A percentile compares a stretch with the other conserved stretches of the same genome.
Evolutionary conservation across 2,888 invertebrate genomes (phyloP).

Genomic region (Agonopterix subpropinquella): DNA sequence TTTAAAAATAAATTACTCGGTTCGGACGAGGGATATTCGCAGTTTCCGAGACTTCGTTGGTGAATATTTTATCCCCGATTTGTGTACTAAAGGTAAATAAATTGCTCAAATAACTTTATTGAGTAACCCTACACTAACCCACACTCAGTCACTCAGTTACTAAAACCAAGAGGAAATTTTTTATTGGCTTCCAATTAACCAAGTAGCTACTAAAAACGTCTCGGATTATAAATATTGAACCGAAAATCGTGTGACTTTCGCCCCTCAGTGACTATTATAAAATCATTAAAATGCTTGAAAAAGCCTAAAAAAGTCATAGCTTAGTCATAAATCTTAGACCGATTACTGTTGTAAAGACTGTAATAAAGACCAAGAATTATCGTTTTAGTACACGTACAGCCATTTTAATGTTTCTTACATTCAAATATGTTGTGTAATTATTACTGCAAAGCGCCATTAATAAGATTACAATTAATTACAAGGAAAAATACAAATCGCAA

Average conservation of each 20-base stretch:
- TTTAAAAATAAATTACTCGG: conserved; percentile 68
- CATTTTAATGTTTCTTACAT: too few species aligned
- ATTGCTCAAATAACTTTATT: conserved; percentile 33
- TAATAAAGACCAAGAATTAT: conserved; percentile 30
- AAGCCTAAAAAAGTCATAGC: conserved; percentile 30
- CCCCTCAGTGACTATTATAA: conserved; percentile 36
- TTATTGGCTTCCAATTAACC: too few species aligned
- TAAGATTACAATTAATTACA: too few species aligned
- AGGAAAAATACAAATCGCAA: too few species aligned
- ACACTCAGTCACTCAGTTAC: conserved; percentile 14
- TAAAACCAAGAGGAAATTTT: too few species aligned
- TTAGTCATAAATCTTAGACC: conserved; percentile 39
- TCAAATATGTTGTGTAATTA: too few species aligned
- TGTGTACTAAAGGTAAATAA: conserved; percentile 51
- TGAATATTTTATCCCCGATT: conserved; percentile 59
- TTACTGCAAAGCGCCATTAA: conserved; percentile 25
- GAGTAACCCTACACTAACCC: conserved; percentile 12
- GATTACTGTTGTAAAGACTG: conserved; percentile 40
- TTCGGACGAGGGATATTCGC: conserved; percentile 47
- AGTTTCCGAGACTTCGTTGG: conserved; percentile 48
- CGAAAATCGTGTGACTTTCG: conserved; percentile 13
- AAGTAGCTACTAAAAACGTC: too few species aligned
- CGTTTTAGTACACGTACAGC: not conserved
- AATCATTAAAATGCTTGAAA: conserved; percentile 34
- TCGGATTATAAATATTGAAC: conserved; percentile 2